Evolutionary conservation across 2,113 vertebrate genomes (phyloP).

Genomic region (Pipra filicauda): DNA sequence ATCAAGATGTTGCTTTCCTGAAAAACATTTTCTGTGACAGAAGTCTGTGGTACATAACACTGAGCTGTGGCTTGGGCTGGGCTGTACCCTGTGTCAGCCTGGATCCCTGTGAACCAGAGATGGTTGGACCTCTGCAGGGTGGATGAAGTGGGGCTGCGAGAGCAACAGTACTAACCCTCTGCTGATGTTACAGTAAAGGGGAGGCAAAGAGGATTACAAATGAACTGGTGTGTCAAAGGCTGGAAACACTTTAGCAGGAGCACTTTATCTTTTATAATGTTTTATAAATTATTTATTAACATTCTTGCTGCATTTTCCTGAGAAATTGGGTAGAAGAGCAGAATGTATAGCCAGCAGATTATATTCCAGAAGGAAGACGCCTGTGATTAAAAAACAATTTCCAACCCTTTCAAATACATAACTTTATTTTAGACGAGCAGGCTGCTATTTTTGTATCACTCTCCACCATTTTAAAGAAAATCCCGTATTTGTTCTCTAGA

Average conservation of each 20-base stretch:
- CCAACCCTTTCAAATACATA: neutral
- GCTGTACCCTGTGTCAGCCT: neutral
- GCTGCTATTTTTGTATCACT: neutral
- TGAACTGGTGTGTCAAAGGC: neutral
- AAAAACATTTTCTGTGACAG: neutral
- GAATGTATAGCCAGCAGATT: neutral
- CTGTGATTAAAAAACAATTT: constrained; percentile 46
- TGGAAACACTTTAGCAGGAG: neutral
- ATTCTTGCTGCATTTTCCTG: constrained; percentile 39
- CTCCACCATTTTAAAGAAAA: constrained; percentile 19
- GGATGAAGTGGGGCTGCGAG: neutral
- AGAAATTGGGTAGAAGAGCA: constrained; percentile 32
- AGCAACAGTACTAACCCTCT: neutral
- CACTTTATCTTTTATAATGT: constrained; percentile 50
- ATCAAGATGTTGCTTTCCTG: neutral
- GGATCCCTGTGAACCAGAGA: neutral
- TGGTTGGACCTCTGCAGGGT: neutral
- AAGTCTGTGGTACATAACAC: neutral
- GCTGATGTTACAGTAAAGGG: neutral
- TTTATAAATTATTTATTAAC: constrained; percentile 56
- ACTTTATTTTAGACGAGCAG: constrained; percentile 3
- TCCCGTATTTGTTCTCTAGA: neutral
- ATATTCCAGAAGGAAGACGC: constrained; percentile 23
- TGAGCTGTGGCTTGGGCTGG: neutral
- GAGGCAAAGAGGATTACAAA: neutral